These are phyloP conservation scores for Holacanthus passer DNA, from an alignment of 2,113 vertebrate genomes.

Conservation along the genomic window DNA sequence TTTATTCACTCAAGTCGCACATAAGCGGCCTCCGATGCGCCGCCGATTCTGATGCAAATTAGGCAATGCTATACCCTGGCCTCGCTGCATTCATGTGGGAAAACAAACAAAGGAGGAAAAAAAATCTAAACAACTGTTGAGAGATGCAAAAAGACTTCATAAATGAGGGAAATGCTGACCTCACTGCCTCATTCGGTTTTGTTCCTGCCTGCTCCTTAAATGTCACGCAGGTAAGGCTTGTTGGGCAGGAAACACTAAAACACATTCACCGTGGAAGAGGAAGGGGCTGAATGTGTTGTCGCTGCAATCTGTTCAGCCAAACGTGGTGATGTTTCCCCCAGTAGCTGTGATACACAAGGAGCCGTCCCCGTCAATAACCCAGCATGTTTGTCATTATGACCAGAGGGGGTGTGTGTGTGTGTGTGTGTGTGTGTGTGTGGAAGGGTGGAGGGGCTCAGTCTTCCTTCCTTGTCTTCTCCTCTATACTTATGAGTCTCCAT, in stretches of 20 bases:
- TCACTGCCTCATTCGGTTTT: slow-evolving; percentile 3
- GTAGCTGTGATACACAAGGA: slow-evolving; percentile 50
- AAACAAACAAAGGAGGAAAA: slow-evolving; percentile 31
- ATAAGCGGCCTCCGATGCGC: slow-evolving; percentile 9
- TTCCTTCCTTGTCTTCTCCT: slow-evolving; percentile 58
- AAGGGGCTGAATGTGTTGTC: slow-evolving; percentile 15
- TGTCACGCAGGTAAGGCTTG: slow-evolving; percentile 24
- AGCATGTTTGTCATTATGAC: slow-evolving; percentile 61
- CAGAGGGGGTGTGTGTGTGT: slow-evolving; percentile 31
- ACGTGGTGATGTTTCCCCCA: slow-evolving; percentile 42
- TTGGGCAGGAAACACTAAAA: slow-evolving; percentile 16
- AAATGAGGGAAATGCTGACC: slow-evolving; percentile 29
- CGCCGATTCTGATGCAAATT: slow-evolving; percentile 43
- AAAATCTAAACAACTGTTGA: slow-evolving; percentile 19
- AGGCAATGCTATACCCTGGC: neutral
- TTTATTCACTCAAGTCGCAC: slow-evolving; percentile 14
- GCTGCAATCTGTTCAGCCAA: slow-evolving; percentile 48
- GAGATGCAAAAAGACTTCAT: slow-evolving; percentile 27
- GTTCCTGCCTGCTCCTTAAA: slow-evolving; percentile 23
- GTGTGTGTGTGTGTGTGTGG: slow-evolving; percentile 24
- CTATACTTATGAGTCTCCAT: slow-evolving; percentile 79
- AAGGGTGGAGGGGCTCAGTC: neutral
- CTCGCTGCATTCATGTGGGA: slow-evolving; percentile 16
- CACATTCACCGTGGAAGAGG: slow-evolving; percentile 19
- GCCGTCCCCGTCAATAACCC: slow-evolving; percentile 55